Base-by-base conservation (phyloP, 2,797 vertebrate genomes). In the Acipenser ruthenus region DNA sequence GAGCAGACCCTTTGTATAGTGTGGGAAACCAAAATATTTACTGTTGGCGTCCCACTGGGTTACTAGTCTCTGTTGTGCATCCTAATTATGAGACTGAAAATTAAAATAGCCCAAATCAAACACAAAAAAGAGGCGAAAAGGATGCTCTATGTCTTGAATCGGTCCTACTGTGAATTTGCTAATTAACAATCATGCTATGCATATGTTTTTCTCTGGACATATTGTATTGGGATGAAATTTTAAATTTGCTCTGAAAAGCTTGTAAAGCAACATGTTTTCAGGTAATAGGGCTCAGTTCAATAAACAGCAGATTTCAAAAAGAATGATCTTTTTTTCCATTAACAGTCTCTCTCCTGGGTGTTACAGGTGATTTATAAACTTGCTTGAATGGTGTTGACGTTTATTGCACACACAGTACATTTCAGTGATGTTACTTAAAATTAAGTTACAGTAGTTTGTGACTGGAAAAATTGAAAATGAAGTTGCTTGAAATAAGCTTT, bases 41-140 rank as follows among this genome's bases (percentile, higher is more conserved):
- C 84, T 83, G 68, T 80, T 80, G 71, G 69, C 75, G 69, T 82
- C 87, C 82, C 83, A 63, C 8, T 70, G 77, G 86, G 75, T 64
- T 74, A 72, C 70, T 79, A 69, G 73, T 75, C 78, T 82, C 80
- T 81, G 73, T 81, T 86, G 82, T 79, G 82, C 77, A 78, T 74
- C 78, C 81, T 78, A 85, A 84, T 86, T 85, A 83, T 80, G 77
- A 82, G 81, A 69, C 49, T 75, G 79, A 73, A 81, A 82, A 84
- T 82, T 79, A 82, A 84, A 85, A 82, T 75, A 77, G 74, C 81
- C 78, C 80, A 71, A 80, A 80, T 83, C 75, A 79, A 77, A 80
- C 76, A 71, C 75, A 77, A 72, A 79, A 76, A 75, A 77, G 71
- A 77, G 73, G 77, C 76, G 64, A 18, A 73, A 74, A 79, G 80